Evolutionary conservation across 2,113 vertebrate genomes (phyloP).

Genomic region (Martes martes): DNA sequence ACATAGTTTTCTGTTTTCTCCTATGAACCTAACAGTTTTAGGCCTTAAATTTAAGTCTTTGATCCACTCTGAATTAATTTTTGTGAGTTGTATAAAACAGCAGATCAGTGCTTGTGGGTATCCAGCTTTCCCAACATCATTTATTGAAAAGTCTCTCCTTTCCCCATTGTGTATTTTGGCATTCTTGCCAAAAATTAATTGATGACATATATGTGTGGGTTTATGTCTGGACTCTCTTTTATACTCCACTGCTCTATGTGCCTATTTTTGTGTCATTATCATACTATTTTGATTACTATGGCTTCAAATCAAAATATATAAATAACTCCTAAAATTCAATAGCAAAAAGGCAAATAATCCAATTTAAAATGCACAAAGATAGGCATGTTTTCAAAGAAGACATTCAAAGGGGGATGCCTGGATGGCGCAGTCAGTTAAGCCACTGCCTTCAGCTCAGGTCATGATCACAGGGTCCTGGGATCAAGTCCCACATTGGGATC

Average conservation of each 20-base stretch:
- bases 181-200: neutral
- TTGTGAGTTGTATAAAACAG: neutral
- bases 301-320: neutral
- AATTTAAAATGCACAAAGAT: neutral
- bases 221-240: neutral
- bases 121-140: neutral
- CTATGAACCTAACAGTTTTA: neutral
- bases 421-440: too few relatives aligned
- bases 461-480: too few relatives aligned
- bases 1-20: neutral
- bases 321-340: neutral
- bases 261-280: neutral
- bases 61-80: neutral
- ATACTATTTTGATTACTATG: neutral
- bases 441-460: too few relatives aligned
- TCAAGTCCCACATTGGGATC: too few relatives aligned
- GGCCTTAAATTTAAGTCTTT: neutral
- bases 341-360: neutral
- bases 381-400: neutral
- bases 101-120: neutral
- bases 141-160: neutral
- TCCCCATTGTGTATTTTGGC: neutral
- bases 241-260: neutral
- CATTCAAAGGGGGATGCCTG: neutral
- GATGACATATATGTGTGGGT: neutral